Conservation (phyloP, 2,888 invertebrate genomes). For the Melinaea menophilus region DNA sequence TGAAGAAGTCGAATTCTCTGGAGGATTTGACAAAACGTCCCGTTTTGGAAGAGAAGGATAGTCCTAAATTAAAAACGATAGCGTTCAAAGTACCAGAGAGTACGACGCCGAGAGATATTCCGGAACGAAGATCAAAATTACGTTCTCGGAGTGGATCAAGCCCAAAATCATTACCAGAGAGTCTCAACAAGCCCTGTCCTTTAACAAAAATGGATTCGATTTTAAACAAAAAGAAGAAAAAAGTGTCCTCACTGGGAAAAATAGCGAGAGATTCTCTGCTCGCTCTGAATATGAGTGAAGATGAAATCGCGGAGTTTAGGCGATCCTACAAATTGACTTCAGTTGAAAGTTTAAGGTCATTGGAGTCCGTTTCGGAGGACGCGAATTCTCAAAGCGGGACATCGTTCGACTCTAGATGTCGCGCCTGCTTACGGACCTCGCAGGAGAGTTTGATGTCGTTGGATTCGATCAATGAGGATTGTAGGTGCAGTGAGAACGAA, state of each 20-base stretch:
- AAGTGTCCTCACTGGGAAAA: slow-evolving; percentile 66
- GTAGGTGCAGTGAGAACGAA: slow-evolving; percentile 56
- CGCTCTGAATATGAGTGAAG: slow-evolving; percentile 70
- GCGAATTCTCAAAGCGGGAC: slow-evolving; percentile 67
- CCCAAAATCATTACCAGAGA: slow-evolving; percentile 71
- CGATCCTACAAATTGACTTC: slow-evolving; percentile 67
- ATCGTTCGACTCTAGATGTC: slow-evolving; percentile 64
- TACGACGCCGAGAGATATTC: slow-evolving; percentile 66
- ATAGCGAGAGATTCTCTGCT: slow-evolving; percentile 69
- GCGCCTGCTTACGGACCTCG: slow-evolving; percentile 60
- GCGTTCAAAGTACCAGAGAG: slow-evolving; percentile 66
- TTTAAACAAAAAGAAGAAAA: slow-evolving; percentile 61
- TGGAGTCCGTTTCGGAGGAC: slow-evolving; percentile 72
- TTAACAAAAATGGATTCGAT: slow-evolving; percentile 56
- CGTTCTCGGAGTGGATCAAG: slow-evolving; percentile 63
- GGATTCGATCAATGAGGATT: slow-evolving; percentile 70
- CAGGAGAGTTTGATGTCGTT: slow-evolving; percentile 71
- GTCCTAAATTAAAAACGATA: slow-evolving; percentile 59
- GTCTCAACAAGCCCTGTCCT: slow-evolving; percentile 62
- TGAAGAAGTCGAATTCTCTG: slow-evolving; percentile 63
- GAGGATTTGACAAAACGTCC: slow-evolving; percentile 56
- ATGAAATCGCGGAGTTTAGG: slow-evolving; percentile 68
- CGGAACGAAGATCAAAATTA: slow-evolving; percentile 54
- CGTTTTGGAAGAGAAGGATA: slow-evolving; percentile 42
- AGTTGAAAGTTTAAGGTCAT: slow-evolving; percentile 62